These are phyloP conservation scores for Anagyrus pseudococci DNA, from an alignment of 2,888 invertebrate genomes.

Conservation along the genomic window DNA sequence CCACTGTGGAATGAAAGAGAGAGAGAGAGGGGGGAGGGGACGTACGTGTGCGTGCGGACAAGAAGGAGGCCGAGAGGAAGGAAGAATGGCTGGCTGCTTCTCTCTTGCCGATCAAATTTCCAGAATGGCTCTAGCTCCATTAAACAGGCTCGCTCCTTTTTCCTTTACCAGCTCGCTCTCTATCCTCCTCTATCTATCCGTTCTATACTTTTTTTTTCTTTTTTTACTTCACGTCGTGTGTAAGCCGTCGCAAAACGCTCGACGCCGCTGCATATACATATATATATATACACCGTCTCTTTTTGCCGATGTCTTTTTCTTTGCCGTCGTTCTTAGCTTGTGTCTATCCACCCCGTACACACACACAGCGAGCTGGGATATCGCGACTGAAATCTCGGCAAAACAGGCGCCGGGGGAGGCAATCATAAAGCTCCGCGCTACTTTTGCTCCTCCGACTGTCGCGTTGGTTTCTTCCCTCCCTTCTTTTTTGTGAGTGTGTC, in stretches of 20 bases:
- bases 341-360: too few relatives aligned
- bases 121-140: constrained; percentile 54
- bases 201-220: neutral
- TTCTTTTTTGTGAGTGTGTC: too few relatives aligned
- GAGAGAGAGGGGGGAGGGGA: constrained; percentile 16
- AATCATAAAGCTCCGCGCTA: constrained; percentile 27
- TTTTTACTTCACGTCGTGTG: constrained; percentile 34
- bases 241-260: constrained; percentile 49
- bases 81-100: constrained; percentile 48
- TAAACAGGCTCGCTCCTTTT: too few relatives aligned
- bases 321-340: neutral
- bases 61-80: constrained; percentile 40
- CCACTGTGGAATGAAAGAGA: neutral
- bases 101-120: constrained; percentile 57
- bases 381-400: constrained; percentile 18
- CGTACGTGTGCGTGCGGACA: too few relatives aligned
- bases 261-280: too few relatives aligned
- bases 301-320: constrained; percentile 19
- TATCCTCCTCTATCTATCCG: constrained; percentile 41
- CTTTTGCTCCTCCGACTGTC: neutral
- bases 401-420: constrained; percentile 13
- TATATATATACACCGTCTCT: too few relatives aligned
- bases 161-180: constrained; percentile 14
- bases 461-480: neutral
- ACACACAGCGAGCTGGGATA: too few relatives aligned